These are phyloP conservation scores for Drosophila baimaii DNA, from an alignment of 1,140 invertebrate species.

Conservation along the genomic window DNA sequence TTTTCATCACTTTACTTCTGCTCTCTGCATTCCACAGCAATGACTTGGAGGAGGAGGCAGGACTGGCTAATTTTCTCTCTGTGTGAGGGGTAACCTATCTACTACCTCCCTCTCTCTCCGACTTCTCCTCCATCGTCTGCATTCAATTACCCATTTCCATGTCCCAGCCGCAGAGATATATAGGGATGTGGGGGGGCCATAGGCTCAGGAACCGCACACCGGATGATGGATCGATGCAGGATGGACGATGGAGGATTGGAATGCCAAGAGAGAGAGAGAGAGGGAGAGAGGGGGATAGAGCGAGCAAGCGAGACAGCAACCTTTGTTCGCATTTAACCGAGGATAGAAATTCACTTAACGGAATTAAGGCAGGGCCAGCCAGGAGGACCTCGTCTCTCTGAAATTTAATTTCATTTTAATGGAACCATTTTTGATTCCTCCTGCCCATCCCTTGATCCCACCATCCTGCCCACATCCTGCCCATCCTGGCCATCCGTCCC, in stretches of 20 bases:
- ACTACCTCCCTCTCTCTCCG: background rate
- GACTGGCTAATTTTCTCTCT: conserved; percentile 48
- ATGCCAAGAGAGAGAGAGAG: background rate
- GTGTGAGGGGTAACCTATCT: background rate
- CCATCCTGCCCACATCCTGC: too few species aligned
- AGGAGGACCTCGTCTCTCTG: conserved; percentile 11
- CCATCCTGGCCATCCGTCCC: too few species aligned
- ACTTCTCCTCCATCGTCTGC: conserved; percentile 39
- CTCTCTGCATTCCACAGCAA: conserved; percentile 58
- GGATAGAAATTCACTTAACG: conserved; percentile 71
- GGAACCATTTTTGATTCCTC: conserved; percentile 55
- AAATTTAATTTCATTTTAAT: conserved; percentile 69
- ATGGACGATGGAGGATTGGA: conserved; percentile 6
- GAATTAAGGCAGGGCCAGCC: too few species aligned
- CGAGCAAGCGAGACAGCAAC: too few species aligned
- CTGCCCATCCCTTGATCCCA: too few species aligned
- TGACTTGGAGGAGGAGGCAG: background rate
- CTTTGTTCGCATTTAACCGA: conserved; percentile 47
- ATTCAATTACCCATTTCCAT: conserved; percentile 70
- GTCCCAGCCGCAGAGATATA: conserved; percentile 16
- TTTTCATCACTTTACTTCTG: conserved; percentile 81
- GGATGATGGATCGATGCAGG: conserved; percentile 52
- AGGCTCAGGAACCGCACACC: conserved; percentile 10
- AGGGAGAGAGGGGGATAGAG: too few species aligned
- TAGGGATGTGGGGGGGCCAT: conserved; percentile 9